Evolutionary conservation across 2,797 vertebrate genomes (phyloP).

Genomic region (Sus cebifrons): DNA sequence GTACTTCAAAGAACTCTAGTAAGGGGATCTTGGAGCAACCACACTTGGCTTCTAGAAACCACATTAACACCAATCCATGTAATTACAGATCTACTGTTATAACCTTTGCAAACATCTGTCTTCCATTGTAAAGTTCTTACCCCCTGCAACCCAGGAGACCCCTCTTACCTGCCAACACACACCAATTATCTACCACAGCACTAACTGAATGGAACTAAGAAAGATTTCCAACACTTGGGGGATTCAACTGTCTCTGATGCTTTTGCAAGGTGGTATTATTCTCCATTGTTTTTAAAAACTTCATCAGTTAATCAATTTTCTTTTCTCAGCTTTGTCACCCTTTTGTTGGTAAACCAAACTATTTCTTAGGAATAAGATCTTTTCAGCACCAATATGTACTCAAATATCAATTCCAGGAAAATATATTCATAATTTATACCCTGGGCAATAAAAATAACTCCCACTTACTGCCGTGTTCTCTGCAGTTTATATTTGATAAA

Average conservation of each 20-base stretch:
- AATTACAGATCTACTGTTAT: slow-evolving; percentile 16
- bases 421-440: slow-evolving; percentile 36
- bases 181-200: neutral
- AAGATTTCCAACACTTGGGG: neutral
- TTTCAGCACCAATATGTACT: slow-evolving; percentile 56
- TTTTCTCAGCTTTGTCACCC: slow-evolving; percentile 10
- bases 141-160: neutral
- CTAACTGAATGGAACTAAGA: neutral
- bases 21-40: neutral
- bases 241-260: neutral
- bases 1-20: slow-evolving; percentile 40
- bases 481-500: slow-evolving; percentile 57
- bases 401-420: slow-evolving; percentile 38
- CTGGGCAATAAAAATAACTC: slow-evolving; percentile 58
- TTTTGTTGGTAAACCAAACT: slow-evolving; percentile 51
- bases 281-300: slow-evolving; percentile 11
- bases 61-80: neutral
- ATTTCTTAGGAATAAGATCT: neutral
- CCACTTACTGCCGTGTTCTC: neutral
- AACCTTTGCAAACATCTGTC: neutral
- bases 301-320: slow-evolving; percentile 10
- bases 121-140: neutral
- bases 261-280: slow-evolving; percentile 27
- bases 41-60: neutral
- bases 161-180: neutral